A percentile compares a stretch with the other conserved stretches of the same genome.
phyloP scores from a whole-genome alignment of 2,797 vertebrate species.

The Intellagama lesueurii region DNA sequence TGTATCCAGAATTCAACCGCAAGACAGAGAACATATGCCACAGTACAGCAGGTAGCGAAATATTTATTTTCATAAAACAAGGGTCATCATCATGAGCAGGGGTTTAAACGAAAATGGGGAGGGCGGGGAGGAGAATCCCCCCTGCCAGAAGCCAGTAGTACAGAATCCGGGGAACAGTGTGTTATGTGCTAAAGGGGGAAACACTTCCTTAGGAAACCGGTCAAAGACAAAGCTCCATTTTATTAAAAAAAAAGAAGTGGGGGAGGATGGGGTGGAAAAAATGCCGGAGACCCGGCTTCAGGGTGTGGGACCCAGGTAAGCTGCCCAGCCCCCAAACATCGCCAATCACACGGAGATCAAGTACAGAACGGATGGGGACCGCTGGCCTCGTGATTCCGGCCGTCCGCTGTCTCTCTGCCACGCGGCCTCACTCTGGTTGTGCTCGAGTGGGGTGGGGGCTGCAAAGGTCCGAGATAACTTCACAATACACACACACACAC shows the following conservation, averaged over 20 bases:
- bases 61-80: constrained; percentile 74
- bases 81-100: background rate
- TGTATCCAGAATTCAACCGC: background rate
- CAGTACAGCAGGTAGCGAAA: constrained; percentile 65
- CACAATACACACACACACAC: background rate
- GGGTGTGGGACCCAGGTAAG: background rate
- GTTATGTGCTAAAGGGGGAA: background rate
- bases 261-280: accelerated
- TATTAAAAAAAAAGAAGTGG: background rate
- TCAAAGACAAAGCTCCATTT: background rate
- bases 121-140: background rate
- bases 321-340: background rate
- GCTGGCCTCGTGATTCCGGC: too few species aligned
- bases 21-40: background rate
- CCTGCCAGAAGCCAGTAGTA: constrained; percentile 54
- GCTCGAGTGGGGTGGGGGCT: background rate
- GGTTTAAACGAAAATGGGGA: constrained; percentile 45
- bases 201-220: accelerated
- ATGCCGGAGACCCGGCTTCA: too few species aligned
- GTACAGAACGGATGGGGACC: background rate
- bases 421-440: background rate
- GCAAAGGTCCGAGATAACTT: background rate
- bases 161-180: background rate
- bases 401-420: background rate
- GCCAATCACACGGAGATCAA: background rate